Evolutionary conservation across 2,113 vertebrate species (phyloP).

Genomic region (Malurus cyaneus): DNA sequence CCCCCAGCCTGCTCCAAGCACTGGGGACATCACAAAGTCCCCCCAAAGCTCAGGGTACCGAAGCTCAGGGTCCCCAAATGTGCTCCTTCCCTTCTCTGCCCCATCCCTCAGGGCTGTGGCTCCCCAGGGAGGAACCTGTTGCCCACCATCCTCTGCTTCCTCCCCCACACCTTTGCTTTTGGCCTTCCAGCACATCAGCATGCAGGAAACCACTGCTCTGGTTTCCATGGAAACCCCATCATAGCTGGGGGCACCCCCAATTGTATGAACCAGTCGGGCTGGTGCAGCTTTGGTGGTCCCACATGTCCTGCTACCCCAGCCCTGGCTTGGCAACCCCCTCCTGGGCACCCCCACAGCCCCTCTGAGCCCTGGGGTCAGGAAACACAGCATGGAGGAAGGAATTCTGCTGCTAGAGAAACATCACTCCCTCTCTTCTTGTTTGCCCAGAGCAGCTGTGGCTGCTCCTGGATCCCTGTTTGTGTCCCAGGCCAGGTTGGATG

Average conservation of each 20-base stretch:
- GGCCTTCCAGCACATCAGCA: neutral
- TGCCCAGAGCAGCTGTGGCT: neutral
- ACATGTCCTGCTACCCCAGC: neutral
- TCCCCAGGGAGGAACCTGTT: accelerated
- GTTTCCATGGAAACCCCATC: conserved; percentile 44
- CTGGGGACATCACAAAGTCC: accelerated
- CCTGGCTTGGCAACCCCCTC: neutral
- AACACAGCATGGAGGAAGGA: neutral
- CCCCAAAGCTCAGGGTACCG: neutral
- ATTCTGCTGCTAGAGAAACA: neutral
- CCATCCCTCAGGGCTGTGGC: neutral
- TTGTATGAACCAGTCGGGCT: accelerated
- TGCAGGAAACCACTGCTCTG: neutral
- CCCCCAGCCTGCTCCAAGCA: neutral
- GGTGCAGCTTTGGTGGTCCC: accelerated
- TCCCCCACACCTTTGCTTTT: neutral
- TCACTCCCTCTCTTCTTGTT: too few relatives aligned
- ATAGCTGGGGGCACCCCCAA: neutral
- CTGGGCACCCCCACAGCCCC: neutral
- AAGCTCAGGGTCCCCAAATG: neutral
- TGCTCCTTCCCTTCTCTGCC: neutral
- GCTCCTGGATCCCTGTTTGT: neutral
- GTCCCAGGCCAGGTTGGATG: neutral
- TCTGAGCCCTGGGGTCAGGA: neutral
- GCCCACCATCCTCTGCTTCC: neutral